These are phyloP conservation scores for Tapirus terrestris DNA, from an alignment of 2,113 vertebrate species.

Conservation along the genomic window DNA sequence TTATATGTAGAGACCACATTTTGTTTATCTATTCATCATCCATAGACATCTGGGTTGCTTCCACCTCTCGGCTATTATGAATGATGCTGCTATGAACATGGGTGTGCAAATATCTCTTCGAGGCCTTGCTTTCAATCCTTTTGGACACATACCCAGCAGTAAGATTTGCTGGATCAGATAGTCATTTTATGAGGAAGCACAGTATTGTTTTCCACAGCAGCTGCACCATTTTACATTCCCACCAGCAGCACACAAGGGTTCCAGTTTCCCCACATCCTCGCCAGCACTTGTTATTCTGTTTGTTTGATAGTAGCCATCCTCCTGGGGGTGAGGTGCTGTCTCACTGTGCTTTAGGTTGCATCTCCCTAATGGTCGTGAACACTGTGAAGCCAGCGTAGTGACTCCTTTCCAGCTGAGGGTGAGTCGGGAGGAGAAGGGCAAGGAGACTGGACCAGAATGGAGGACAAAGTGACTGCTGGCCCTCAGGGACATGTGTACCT, in stretches of 20 bases:
- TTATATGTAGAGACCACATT: rapidly evolving
- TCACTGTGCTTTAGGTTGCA: neutral
- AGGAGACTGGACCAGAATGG: neutral
- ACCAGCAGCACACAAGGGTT: neutral
- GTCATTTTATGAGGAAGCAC: neutral
- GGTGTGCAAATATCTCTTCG: neutral
- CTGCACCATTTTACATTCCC: neutral
- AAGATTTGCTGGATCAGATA: neutral
- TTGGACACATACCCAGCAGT: neutral
- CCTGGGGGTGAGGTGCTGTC: rapidly evolving
- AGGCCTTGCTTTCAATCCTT: neutral
- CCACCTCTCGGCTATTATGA: neutral
- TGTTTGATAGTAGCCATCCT: neutral
- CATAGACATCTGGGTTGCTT: neutral
- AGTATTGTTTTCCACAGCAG: neutral
- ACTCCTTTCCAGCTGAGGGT: neutral
- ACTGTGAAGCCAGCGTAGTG: neutral
- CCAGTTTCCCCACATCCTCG: neutral
- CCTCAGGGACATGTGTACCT: neutral
- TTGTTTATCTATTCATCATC: neutral
- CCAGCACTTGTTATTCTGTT: neutral
- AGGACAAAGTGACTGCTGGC: neutral
- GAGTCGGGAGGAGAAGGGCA: neutral
- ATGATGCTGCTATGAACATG: neutral
- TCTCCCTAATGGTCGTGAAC: neutral